Conservation (phyloP, 2,797 vertebrate species). For the Chiroxiphia lanceolata region DNA sequence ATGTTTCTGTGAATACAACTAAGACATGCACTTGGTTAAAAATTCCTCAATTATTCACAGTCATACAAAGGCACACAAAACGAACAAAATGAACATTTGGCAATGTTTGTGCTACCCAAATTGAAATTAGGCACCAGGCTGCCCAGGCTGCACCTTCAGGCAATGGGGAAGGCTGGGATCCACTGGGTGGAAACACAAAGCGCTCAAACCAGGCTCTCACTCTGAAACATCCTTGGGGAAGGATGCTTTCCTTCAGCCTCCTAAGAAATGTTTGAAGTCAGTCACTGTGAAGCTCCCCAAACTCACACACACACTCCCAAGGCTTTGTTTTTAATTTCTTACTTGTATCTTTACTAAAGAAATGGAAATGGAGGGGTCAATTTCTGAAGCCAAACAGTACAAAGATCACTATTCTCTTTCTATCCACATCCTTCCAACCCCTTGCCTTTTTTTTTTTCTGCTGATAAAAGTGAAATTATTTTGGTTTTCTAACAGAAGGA, state of each 20-base stretch:
- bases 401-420: not conserved
- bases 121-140: not conserved
- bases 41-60: not conserved
- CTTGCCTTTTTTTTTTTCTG: not conserved
- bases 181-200: not conserved
- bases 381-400: not conserved
- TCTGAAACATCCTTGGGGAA: not conserved
- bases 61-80: not conserved
- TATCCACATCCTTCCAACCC: not conserved
- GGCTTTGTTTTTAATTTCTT: not conserved
- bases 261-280: not conserved
- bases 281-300: not conserved
- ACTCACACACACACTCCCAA: rapidly evolving
- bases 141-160: not conserved
- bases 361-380: not conserved
- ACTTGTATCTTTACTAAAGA: not conserved
- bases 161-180: not conserved
- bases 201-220: not conserved
- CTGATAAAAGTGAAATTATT: slow-evolving; percentile 30
- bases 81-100: not conserved
- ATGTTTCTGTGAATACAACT: not conserved
- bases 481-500: slow-evolving; percentile 20
- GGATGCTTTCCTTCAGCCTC: not conserved
- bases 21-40: not conserved
- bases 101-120: not conserved